These are phyloP conservation scores for Dendrolimus punctatus DNA, from an alignment of 1,140 invertebrate species.

Conservation along the genomic window DNA sequence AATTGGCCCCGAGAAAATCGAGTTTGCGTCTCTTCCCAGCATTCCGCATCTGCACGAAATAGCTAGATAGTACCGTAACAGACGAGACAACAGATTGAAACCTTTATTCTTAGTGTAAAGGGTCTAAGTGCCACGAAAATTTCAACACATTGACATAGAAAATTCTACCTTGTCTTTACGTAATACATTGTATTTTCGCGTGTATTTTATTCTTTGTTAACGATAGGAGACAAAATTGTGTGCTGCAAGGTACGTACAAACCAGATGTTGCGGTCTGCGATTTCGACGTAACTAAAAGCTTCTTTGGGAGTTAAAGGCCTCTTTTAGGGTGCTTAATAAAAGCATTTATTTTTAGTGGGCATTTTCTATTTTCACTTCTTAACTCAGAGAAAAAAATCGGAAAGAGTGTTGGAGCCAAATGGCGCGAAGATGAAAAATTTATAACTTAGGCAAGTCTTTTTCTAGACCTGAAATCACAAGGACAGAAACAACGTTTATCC, in stretches of 20 bases:
- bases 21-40: conserved; percentile 44
- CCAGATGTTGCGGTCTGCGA: conserved; percentile 65
- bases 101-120: conserved; percentile 24
- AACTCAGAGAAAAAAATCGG: too few species aligned
- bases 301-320: conserved; percentile 38
- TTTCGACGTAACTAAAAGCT: conserved; percentile 61
- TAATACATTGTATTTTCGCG: conserved; percentile 14
- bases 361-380: conserved; percentile 1
- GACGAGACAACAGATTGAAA: conserved; percentile 63
- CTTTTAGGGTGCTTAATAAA: conserved; percentile 23
- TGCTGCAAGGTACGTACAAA: conserved; percentile 37
- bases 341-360: conserved; percentile 6
- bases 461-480: too few species aligned
- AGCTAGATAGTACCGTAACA: conserved; percentile 45
- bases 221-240: conserved; percentile 43
- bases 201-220: conserved; percentile 11
- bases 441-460: too few species aligned
- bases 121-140: conserved; percentile 33
- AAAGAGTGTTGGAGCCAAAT: too few species aligned
- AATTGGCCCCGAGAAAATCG: conserved; percentile 38
- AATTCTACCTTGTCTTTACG: conserved; percentile 10
- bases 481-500: too few species aligned
- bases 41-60: conserved; percentile 57
- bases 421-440: too few species aligned
- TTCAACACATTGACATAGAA: conserved; percentile 9